Percentiles rank a stretch among this genome's conserved stretches.
phyloP scores from a whole-genome alignment of 2,888 invertebrate genomes.

The Morpho deidamia region DNA sequence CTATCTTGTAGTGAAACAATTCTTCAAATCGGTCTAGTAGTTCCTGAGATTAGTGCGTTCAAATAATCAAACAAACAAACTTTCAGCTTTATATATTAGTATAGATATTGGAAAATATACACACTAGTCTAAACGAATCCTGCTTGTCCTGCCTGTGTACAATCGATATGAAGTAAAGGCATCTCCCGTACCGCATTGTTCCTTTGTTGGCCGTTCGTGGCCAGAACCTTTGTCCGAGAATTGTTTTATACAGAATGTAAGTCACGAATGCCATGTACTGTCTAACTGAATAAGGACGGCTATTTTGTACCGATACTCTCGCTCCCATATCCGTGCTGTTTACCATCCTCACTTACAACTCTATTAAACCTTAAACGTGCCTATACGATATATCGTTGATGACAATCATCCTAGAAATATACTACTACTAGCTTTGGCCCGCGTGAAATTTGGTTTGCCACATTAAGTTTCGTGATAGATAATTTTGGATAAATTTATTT shows the following conservation, averaged over 20 bases:
- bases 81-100: no score
- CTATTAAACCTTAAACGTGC: slow-evolving; percentile 37
- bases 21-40: no score
- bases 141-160: slow-evolving; percentile 46
- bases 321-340: slow-evolving; percentile 34
- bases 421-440: no score
- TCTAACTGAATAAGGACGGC: slow-evolving; percentile 65
- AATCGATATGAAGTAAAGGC: slow-evolving; percentile 69
- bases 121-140: slow-evolving; percentile 13
- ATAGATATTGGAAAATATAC: slow-evolving; percentile 9
- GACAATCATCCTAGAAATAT: neutral
- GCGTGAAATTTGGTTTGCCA: no score
- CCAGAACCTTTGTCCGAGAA: slow-evolving; percentile 73
- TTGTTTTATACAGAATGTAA: slow-evolving; percentile 76
- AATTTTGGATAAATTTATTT: no score
- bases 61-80: no score
- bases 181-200: slow-evolving; percentile 55
- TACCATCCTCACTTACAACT: slow-evolving; percentile 50
- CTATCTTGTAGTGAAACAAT: no score
- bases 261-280: slow-evolving; percentile 74
- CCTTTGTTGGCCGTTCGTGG: slow-evolving; percentile 69
- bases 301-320: slow-evolving; percentile 45
- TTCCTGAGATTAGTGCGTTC: no score
- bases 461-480: no score
- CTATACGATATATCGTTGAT: neutral